Evolutionary conservation across 2,797 vertebrate species (phyloP), one percentile per base, ranked within the genome.

Genomic region (Crenuchus spilurus): DNA sequence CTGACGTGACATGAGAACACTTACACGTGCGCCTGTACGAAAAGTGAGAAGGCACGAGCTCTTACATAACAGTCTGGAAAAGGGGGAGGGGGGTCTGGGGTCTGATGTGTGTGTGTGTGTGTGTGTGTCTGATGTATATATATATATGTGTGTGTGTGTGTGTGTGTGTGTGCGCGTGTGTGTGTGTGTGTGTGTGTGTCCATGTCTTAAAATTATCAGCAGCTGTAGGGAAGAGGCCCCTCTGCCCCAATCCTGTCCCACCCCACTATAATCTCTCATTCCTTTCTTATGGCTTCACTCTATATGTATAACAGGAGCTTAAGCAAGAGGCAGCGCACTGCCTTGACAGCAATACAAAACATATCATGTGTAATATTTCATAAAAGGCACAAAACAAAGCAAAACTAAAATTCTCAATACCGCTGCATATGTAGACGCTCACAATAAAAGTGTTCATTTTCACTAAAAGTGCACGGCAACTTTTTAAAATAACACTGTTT

Each of bases 121-220:
- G 14, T 57, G 30, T 57, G 48, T 51, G 48, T 51, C 18, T 51
- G 48, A n/a, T n/a, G n/a, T 31, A 20, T 11, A 8, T 24, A 9
- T 41, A 26, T 55, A 2, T 37, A 3, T 37, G 16, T 37, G 14
- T 57, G 30, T 57, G 48, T 51, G 48, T 51, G 48, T 51, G 48
- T 52, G 49, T 52, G 49, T 52, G 49, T 52, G 49, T 22, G 58
- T 62, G 35, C 42, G 35, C 42, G 60, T 62, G 24, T 54, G 20
- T 11, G 2, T 52, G 22, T 24, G 2, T 11, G 46, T 35, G 46
- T 26, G 14, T 4, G 46, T 14, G 52, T 57, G 52, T 44, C 37
- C n/a, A 37, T 44, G 39, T 7, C 31, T 54, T 57, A 65, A 63
- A 79, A 68, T 75, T 8, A 63, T 10, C 13, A 70, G 55, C 55